Evolutionary conservation across 2,113 vertebrate species (phyloP).

Genomic region (Passer domesticus): DNA sequence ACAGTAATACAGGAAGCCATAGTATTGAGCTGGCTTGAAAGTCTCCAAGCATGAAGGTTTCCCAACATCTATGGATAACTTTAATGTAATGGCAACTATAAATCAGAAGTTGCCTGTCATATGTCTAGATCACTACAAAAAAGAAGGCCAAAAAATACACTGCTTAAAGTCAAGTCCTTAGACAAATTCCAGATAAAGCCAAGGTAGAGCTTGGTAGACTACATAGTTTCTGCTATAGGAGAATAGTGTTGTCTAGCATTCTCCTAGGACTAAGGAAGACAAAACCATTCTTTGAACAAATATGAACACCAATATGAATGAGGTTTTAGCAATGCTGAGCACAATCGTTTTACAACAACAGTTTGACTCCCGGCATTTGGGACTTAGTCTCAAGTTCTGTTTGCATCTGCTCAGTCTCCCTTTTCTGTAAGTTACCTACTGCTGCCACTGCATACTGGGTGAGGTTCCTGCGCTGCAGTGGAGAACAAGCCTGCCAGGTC

Average conservation of each 20-base stretch:
- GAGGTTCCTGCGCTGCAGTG: slow-evolving; percentile 84
- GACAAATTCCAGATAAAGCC: background rate
- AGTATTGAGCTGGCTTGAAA: background rate
- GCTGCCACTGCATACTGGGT: slow-evolving; percentile 87
- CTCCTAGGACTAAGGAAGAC: background rate
- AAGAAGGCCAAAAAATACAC: background rate
- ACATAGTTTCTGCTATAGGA: background rate
- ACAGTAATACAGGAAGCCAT: background rate
- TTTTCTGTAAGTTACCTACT: slow-evolving; percentile 79
- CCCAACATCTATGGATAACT: background rate
- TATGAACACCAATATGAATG: background rate
- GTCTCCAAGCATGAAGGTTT: background rate
- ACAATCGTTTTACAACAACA: background rate
- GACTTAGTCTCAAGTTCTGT: background rate
- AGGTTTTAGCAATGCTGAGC: background rate
- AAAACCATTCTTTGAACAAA: background rate
- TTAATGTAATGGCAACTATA: background rate
- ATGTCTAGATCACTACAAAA: background rate
- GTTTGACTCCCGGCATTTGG: background rate
- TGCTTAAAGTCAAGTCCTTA: background rate
- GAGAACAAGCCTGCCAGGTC: slow-evolving; percentile 81
- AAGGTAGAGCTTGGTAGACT: background rate
- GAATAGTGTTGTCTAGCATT: background rate
- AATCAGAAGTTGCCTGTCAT: background rate
- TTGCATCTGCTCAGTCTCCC: background rate